Percentiles rank a stretch among this genome's conserved stretches.
Conservation (phyloP, 2,113 vertebrate species). For the Leucoraja erinaceus region DNA sequence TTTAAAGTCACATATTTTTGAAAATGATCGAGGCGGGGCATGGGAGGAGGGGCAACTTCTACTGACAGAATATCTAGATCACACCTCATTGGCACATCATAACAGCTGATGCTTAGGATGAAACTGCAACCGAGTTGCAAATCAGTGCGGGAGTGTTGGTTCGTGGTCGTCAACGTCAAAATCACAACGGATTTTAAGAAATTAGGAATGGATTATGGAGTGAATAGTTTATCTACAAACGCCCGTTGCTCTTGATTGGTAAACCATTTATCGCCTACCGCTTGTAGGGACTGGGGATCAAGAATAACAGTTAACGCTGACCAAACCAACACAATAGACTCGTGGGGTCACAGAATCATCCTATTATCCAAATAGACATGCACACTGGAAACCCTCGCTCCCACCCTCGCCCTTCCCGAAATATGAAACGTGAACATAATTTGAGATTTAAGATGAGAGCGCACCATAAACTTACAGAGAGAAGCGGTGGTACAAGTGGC, state of each 20-base stretch:
- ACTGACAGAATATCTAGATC: background rate
- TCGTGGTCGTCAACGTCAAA: background rate
- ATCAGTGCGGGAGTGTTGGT: background rate
- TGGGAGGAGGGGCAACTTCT: background rate
- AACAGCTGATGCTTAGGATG: background rate
- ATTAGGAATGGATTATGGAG: background rate
- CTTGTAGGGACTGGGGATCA: no score
- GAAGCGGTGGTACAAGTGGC: background rate
- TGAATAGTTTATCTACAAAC: background rate
- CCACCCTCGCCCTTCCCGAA: background rate
- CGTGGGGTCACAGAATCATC: background rate
- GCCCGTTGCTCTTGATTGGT: background rate
- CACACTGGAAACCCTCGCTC: background rate
- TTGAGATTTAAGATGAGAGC: background rate
- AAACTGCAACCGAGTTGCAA: background rate
- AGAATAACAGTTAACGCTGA: background rate
- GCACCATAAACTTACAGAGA: background rate
- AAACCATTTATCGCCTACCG: background rate
- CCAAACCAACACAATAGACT: background rate
- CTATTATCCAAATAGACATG: background rate
- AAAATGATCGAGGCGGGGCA: background rate
- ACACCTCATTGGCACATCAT: background rate
- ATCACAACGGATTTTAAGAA: background rate
- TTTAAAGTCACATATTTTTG: background rate
- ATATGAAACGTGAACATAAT: background rate